Evolutionary conservation across 1,140 invertebrate genomes (phyloP).

Genomic region (Bombus impatiens): DNA sequence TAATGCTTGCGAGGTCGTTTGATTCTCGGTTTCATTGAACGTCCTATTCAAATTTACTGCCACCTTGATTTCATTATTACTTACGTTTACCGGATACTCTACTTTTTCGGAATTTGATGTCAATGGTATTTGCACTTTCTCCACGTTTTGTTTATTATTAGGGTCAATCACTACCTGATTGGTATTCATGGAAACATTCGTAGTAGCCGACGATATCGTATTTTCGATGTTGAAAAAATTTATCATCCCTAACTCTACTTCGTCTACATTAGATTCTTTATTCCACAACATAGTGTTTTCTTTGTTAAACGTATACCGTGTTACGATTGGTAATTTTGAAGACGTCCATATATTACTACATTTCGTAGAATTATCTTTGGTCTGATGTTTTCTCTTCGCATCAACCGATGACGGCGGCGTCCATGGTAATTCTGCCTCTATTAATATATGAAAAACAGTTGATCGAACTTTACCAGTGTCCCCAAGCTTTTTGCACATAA

Average conservation of each 20-base stretch:
- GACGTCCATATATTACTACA: constrained; percentile 74
- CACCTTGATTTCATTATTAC: constrained; percentile 18
- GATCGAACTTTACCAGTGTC: no score
- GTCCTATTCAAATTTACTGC: constrained; percentile 25
- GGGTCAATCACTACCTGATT: not conserved
- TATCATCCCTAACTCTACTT: not conserved
- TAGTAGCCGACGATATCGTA: not conserved
- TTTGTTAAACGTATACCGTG: constrained; percentile 77
- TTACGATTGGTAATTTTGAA: constrained; percentile 76
- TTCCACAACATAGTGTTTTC: constrained; percentile 62
- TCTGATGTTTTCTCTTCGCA: constrained; percentile 57
- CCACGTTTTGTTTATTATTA: not conserved
- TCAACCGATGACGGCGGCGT: constrained; percentile 41
- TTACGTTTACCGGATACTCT: not conserved
- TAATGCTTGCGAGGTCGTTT: constrained; percentile 39
- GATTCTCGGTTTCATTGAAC: constrained; percentile 26
- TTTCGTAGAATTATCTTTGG: constrained; percentile 66
- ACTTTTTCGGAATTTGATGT: not conserved
- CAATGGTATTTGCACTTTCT: constrained; percentile 22
- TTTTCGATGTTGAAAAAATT: not conserved
- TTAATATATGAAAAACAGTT: constrained; percentile 2
- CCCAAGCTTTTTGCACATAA: no score
- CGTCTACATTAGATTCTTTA: not conserved
- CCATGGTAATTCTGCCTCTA: constrained; percentile 59
- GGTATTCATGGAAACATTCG: not conserved